phyloP scores from a whole-genome alignment of 2,888 invertebrate species.

The Dryobotodes eremita region DNA sequence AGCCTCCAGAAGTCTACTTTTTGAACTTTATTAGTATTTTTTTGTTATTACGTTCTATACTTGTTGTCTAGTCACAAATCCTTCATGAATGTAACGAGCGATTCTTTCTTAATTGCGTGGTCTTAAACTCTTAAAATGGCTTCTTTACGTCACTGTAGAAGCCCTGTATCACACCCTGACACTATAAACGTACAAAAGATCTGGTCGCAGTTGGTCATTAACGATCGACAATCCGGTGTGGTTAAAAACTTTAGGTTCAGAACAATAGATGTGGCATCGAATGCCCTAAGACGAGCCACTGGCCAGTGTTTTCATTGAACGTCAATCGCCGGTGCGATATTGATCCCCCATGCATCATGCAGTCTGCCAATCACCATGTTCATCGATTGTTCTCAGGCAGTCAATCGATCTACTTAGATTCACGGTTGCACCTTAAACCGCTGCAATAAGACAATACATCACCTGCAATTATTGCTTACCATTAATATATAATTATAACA shows the following conservation, averaged over 20 bases:
- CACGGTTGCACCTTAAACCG: not conserved
- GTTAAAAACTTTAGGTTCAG: not conserved
- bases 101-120: not conserved
- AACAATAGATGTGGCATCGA: not conserved
- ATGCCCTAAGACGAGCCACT: no score
- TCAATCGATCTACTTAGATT: not conserved
- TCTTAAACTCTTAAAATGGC: not conserved
- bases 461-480: conserved; percentile 10
- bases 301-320: not conserved
- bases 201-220: not conserved
- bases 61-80: not conserved
- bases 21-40: not conserved
- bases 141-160: not conserved
- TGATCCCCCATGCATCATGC: not conserved
- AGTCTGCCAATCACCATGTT: not conserved
- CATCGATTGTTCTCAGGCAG: not conserved
- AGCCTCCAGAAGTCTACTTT: not conserved
- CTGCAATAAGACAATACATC: not conserved
- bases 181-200: not conserved
- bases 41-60: not conserved
- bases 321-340: not conserved
- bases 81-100: not conserved
- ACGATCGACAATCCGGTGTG: not conserved
- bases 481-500: conserved; percentile 14
- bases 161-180: no score